Evolutionary conservation across 64 coral and sea anemone species (phyloP), one percentile per base, ranked within the genome.

Genomic region (Pocillopora verrucosa): DNA sequence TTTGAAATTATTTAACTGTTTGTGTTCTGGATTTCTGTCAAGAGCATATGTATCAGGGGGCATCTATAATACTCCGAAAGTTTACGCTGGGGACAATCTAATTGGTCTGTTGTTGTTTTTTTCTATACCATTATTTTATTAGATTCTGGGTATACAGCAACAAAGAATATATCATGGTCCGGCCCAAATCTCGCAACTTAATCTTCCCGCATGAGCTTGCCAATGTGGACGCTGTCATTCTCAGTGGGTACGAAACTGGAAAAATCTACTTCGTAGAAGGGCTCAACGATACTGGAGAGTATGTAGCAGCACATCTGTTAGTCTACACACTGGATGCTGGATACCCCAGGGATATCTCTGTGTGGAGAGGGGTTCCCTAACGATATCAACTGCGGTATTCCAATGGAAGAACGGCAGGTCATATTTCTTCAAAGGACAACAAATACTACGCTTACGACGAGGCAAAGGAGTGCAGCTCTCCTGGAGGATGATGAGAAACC

Each of bases 181-280:
- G 5, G 82, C 19, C 22, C 11, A 85, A 17, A 85, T 85, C 64
- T 58, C 36, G 41, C 10, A 85, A 72, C 63, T 85, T 6, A 41
- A 41, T 2, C 68, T 85, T 37, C 37, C 82, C 11, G 64, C n/a
- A 85, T 19, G 82, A 85, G 1, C 82, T 88, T 37, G 72, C 58
- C 64, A 58, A 89, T 51, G 16, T 93, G 25, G 87, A 85, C 58
- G 92, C 65, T 56, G 87, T n/a, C 79, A 13, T 65, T 93, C 4
- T n/a, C 30, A 84, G 68, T 93, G 92, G 92, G 65, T 16, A 20
- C 79, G 60, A 24, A 89, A 89, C n/a, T 58, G 92, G 92, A 0
- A 82, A 67, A 68, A 89, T 73, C 0, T 93, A 89, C 51, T 85
- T 93, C 72, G 84, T 93, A n/a, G 60, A 93, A 89, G 26, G 70